Conservation (phyloP, 2,797 vertebrate genomes). For the Myotis myotis region DNA sequence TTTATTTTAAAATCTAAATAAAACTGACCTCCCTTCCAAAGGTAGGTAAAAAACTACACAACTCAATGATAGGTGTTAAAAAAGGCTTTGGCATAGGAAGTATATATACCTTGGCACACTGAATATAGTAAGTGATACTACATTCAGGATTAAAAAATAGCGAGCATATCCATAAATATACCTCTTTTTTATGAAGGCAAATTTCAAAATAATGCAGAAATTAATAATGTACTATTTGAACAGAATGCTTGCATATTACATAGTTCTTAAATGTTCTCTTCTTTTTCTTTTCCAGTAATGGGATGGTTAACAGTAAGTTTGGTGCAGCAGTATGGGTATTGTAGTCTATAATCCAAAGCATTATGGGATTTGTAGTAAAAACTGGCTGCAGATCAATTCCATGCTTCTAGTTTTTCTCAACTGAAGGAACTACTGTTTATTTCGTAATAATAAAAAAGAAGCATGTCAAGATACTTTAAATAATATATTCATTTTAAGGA, state of each 20-base stretch:
- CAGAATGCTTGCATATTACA: neutral
- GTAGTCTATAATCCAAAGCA: constrained; percentile 75
- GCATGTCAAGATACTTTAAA: constrained; percentile 40
- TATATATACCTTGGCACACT: neutral
- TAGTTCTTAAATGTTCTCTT: constrained; percentile 51
- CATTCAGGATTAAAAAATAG: constrained; percentile 21
- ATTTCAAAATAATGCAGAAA: constrained; percentile 33
- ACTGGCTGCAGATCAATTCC: constrained; percentile 63
- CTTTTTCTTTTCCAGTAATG: constrained; percentile 50
- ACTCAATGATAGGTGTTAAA: constrained; percentile 38
- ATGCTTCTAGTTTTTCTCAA: constrained; percentile 39
- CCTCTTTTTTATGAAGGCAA: neutral
- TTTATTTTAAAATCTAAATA: constrained; percentile 65
- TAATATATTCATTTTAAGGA: constrained; percentile 65
- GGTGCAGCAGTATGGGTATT: constrained; percentile 68
- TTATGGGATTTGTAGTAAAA: constrained; percentile 78
- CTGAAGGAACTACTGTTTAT: constrained; percentile 59
- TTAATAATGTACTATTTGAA: neutral
- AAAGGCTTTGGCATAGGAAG: neutral
- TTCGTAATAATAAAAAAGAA: constrained; percentile 49
- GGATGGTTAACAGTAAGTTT: constrained; percentile 73
- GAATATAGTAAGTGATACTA: neutral
- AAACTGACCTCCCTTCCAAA: constrained; percentile 58
- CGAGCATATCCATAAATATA: neutral
- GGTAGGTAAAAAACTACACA: neutral